Conservation (phyloP, 2,888 invertebrate species). For the Herminia tarsipennalis region DNA sequence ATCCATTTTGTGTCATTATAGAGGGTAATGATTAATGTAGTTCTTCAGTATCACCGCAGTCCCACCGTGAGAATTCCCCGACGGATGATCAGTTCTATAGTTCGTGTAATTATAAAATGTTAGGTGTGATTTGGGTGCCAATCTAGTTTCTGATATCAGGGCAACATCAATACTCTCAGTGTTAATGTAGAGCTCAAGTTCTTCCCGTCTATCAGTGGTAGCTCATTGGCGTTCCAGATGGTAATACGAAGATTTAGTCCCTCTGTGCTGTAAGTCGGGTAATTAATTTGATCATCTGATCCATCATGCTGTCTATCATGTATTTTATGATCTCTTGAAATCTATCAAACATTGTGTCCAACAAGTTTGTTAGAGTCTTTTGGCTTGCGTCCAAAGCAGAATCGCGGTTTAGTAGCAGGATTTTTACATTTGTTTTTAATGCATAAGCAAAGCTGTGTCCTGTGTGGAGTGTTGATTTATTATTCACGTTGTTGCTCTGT, state of each 20-base stretch:
- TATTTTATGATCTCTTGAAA: constrained; percentile 9
- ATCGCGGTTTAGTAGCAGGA: background rate
- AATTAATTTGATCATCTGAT: background rate
- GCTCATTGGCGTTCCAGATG: constrained; percentile 2
- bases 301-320: constrained; percentile 4
- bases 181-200: background rate
- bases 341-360: constrained; percentile 2
- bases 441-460: background rate
- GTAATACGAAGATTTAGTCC: background rate
- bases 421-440: background rate
- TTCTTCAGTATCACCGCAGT: background rate
- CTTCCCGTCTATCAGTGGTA: background rate
- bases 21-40: background rate
- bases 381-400: too few relatives aligned
- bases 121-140: background rate
- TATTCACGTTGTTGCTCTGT: background rate
- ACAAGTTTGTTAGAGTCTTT: background rate
- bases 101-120: background rate
- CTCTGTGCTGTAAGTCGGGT: background rate
- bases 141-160: background rate
- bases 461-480: too few relatives aligned
- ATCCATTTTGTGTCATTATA: background rate
- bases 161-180: background rate
- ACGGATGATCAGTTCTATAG: background rate
- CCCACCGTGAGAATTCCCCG: constrained; percentile 1